A percentile compares a stretch with the other conserved stretches of the same genome.
phyloP scores from a whole-genome alignment of 2,797 vertebrate species.

The Girardinus metallicus region DNA sequence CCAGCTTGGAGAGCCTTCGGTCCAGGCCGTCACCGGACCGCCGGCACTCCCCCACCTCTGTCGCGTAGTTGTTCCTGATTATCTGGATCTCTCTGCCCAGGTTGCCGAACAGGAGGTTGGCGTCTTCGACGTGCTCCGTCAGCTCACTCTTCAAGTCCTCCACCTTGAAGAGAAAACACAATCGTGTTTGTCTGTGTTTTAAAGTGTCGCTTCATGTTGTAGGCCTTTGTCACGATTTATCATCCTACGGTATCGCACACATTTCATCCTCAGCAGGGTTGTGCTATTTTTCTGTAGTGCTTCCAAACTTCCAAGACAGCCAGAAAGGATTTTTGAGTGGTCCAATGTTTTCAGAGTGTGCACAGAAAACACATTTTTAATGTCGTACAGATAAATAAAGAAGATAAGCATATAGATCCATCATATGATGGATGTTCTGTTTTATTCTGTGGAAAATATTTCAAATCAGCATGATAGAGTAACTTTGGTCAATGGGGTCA shows the following conservation, averaged over 20 bases:
- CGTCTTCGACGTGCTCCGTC: constrained; percentile 79
- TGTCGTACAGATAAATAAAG: neutral
- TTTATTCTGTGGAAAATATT: neutral
- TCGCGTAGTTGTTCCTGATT: constrained; percentile 72
- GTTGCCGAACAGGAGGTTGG: constrained; percentile 74
- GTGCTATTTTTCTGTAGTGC: neutral
- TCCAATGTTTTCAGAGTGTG: neutral
- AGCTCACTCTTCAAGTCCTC: constrained; percentile 83
- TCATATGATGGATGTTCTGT: neutral
- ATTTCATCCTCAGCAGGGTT: neutral
- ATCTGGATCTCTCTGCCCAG: constrained; percentile 79
- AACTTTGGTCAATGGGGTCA: neutral
- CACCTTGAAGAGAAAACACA: constrained; percentile 67
- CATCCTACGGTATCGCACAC: constrained; percentile 26
- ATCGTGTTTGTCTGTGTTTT: neutral
- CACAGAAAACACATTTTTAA: neutral
- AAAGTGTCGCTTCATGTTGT: neutral
- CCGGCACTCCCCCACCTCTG: constrained; percentile 79
- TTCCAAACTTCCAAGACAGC: neutral
- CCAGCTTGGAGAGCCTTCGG: constrained; percentile 85
- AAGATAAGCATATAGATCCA: neutral
- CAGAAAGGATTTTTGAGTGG: neutral
- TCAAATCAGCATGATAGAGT: neutral
- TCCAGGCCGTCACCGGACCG: constrained; percentile 81
- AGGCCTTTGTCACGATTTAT: constrained; percentile 22